phyloP scores from a whole-genome alignment of 2,113 vertebrate species.

The Psophia crepitans region DNA sequence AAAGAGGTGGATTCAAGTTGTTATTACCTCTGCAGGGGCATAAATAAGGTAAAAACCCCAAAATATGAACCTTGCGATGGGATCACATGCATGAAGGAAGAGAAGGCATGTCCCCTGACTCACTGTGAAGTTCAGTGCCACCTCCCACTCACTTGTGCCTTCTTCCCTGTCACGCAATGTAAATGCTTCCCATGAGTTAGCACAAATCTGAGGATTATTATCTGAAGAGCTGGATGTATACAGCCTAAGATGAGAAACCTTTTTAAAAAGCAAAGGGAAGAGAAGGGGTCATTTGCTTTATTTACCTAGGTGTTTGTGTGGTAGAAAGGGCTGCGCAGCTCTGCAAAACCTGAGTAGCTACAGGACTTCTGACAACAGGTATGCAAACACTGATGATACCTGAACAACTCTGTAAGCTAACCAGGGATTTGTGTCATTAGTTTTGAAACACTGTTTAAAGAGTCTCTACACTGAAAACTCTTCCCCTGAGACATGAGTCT shows the following conservation, averaged over 20 bases:
- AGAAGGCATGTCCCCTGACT: fast-evolving
- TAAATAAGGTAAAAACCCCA: background rate
- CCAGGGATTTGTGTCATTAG: background rate
- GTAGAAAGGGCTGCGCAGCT: background rate
- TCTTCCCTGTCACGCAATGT: fast-evolving
- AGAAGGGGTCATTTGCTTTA: background rate
- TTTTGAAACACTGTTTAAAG: background rate
- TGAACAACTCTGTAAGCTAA: background rate
- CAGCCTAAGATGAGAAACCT: background rate
- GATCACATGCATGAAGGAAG: no score
- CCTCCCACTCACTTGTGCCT: background rate
- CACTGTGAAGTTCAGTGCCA: no score
- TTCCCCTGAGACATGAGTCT: background rate
- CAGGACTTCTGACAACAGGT: background rate
- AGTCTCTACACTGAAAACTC: background rate
- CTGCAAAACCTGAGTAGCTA: background rate
- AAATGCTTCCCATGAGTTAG: fast-evolving
- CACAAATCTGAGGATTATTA: no score
- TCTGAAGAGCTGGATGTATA: background rate
- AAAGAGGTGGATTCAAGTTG: background rate
- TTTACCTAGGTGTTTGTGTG: background rate
- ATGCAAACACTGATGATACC: background rate
- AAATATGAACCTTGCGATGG: background rate
- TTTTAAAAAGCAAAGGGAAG: background rate
- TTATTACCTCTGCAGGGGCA: background rate